Percentiles rank a stretch among this genome's conserved stretches.
Evolutionary conservation across 2,888 invertebrate species (phyloP).

Genomic region (Resseliella maxima): DNA sequence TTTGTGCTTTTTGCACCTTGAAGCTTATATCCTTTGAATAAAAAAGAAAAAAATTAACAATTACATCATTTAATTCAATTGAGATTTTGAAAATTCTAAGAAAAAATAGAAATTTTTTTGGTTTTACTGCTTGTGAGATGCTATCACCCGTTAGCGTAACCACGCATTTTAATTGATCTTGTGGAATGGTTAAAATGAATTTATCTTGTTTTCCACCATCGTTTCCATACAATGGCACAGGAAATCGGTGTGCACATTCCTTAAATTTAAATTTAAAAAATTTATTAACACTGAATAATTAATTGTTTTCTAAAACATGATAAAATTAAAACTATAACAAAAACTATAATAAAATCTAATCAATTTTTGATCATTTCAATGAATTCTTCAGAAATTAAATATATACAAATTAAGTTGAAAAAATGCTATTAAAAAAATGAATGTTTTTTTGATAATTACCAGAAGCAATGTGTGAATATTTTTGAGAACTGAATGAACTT

Average conservation of each 20-base stretch:
- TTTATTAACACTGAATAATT: neutral
- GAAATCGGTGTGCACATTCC: conserved; percentile 91
- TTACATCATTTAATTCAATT: neutral
- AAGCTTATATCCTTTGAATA: conserved; percentile 90
- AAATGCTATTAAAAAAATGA: no score
- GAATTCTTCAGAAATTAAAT: no score
- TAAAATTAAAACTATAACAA: no score
- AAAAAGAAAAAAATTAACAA: neutral
- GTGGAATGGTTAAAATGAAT: conserved; percentile 85
- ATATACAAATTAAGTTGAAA: no score
- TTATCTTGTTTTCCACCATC: conserved; percentile 88
- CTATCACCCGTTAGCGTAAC: conserved; percentile 93
- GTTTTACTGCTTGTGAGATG: conserved; percentile 91
- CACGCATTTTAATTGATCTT: conserved; percentile 91
- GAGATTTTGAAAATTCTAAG: neutral
- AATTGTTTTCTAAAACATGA: no score
- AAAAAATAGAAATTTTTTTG: neutral
- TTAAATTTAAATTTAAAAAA: conserved; percentile 63
- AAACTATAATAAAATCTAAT: no score
- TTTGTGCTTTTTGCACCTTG: conserved; percentile 86
- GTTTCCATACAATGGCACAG: conserved; percentile 84
- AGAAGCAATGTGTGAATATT: conserved; percentile 87
- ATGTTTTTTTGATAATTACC: no score
- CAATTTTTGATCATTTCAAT: no score
- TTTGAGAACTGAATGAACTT: conserved; percentile 87